These are phyloP conservation scores for Adela reaumurella DNA, from an alignment of 2,888 invertebrate species.

Conservation along the genomic window DNA sequence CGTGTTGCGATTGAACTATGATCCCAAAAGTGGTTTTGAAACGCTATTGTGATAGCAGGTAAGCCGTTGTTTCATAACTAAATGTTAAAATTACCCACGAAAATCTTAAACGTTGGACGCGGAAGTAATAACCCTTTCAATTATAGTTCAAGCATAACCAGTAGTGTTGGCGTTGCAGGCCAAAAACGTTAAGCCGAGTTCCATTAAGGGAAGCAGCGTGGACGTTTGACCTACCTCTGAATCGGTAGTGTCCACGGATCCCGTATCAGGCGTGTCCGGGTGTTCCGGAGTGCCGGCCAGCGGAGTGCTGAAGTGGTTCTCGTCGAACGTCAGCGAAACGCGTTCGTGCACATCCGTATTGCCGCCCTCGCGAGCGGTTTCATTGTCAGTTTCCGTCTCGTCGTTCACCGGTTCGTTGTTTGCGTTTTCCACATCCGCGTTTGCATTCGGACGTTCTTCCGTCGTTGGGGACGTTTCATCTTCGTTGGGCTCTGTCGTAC, in stretches of 20 bases:
- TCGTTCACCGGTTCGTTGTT: background rate
- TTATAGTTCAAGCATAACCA: too few species aligned
- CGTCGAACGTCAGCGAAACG: constrained; percentile 35
- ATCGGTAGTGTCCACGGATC: constrained; percentile 28
- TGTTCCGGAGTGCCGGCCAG: constrained; percentile 27
- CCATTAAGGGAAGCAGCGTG: too few species aligned
- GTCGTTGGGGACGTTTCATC: constrained; percentile 8
- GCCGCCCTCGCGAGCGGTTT: background rate
- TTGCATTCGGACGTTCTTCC: background rate
- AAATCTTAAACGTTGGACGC: too few species aligned
- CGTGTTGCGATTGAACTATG: too few species aligned
- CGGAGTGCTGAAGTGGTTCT: constrained; percentile 52
- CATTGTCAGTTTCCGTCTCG: constrained; percentile 7
- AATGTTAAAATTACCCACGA: too few species aligned
- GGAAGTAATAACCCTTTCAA: too few species aligned
- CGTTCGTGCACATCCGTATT: constrained; percentile 19
- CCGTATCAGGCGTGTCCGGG: constrained; percentile 19
- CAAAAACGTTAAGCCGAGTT: too few species aligned
- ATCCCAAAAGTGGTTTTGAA: too few species aligned
- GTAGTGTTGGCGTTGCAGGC: constrained; percentile 2
- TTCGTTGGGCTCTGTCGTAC: background rate
- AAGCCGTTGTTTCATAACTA: too few species aligned
- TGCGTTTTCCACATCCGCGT: constrained; percentile 6
- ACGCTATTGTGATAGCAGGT: too few species aligned
- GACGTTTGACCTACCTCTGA: constrained; percentile 58